Percentiles rank a stretch among this genome's conserved stretches.
phyloP scores from a whole-genome alignment of 1,140 invertebrate species.

The Dendrolimus punctatus region DNA sequence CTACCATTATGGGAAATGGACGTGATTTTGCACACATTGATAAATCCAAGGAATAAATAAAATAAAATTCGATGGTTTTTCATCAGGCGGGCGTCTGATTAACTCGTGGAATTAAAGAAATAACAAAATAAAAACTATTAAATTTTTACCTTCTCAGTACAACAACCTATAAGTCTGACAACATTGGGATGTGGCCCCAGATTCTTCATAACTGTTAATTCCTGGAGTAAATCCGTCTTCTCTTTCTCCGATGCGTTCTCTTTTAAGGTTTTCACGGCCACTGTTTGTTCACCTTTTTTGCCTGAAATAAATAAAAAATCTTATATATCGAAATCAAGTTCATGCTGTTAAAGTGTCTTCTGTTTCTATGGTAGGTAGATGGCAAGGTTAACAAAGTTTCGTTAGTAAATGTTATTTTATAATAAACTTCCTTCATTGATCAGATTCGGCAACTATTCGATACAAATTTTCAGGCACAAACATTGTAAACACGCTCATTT shows the following conservation, averaged over 20 bases:
- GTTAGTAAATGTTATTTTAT: no score
- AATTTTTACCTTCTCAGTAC: constrained; percentile 82
- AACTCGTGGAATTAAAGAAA: background rate
- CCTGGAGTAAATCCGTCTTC: constrained; percentile 87
- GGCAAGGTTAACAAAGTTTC: no score
- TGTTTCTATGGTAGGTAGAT: no score
- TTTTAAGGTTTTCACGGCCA: constrained; percentile 93
- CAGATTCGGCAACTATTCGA: no score
- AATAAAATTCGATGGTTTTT: no score
- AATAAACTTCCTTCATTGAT: no score
- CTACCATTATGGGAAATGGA: no score
- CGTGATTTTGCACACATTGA: no score
- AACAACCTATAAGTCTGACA: constrained; percentile 89
- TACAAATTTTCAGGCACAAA: no score
- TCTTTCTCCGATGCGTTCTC: constrained; percentile 94
- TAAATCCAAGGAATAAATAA: background rate
- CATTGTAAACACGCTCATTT: no score
- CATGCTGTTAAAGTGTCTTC: no score
- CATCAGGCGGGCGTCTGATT: background rate
- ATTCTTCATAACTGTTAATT: constrained; percentile 93
- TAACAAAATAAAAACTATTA: background rate
- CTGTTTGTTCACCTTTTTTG: constrained; percentile 79
- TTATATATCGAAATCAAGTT: no score
- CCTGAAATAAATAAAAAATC: constrained; percentile 47
- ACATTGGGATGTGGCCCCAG: constrained; percentile 92